Evolutionary conservation across 2,113 vertebrate species (phyloP).

Genomic region (Phyllostomus discolor): DNA sequence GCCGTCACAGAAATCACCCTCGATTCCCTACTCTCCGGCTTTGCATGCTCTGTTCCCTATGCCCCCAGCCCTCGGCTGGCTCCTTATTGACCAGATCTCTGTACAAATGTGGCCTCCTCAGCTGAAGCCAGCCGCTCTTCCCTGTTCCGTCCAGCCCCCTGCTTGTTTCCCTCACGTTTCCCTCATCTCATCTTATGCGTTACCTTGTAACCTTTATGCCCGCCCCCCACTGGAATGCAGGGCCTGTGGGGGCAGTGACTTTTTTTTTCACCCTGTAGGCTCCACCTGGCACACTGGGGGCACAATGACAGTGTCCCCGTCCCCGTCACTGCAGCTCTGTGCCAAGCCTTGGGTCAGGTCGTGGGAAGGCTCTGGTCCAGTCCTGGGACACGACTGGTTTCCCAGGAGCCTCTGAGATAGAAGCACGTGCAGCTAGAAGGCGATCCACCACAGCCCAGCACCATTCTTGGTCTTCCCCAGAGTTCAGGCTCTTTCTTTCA

Average conservation of each 20-base stretch:
- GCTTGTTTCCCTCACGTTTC: background rate
- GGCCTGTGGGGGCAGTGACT: background rate
- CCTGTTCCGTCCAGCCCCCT: too few relatives aligned
- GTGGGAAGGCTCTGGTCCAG: background rate
- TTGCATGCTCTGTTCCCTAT: too few relatives aligned
- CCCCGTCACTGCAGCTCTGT: background rate
- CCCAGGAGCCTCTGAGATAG: background rate
- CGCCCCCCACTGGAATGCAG: background rate
- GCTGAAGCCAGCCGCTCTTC: background rate
- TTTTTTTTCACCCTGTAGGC: background rate
- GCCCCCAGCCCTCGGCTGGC: accelerated
- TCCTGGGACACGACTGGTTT: background rate
- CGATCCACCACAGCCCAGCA: background rate
- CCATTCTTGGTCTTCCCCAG: background rate
- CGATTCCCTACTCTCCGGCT: accelerated
- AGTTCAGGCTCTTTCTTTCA: background rate
- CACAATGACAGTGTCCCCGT: background rate
- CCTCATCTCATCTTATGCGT: background rate
- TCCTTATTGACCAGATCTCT: too few relatives aligned
- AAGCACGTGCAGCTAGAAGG: background rate
- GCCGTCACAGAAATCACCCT: background rate
- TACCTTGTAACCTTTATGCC: background rate
- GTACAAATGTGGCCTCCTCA: accelerated
- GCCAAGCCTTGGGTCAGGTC: background rate
- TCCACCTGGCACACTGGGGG: background rate